Percentiles rank a stretch among this genome's conserved stretches.
Evolutionary conservation across 2,113 vertebrate species (phyloP).

Genomic region (Rhineura floridana): DNA sequence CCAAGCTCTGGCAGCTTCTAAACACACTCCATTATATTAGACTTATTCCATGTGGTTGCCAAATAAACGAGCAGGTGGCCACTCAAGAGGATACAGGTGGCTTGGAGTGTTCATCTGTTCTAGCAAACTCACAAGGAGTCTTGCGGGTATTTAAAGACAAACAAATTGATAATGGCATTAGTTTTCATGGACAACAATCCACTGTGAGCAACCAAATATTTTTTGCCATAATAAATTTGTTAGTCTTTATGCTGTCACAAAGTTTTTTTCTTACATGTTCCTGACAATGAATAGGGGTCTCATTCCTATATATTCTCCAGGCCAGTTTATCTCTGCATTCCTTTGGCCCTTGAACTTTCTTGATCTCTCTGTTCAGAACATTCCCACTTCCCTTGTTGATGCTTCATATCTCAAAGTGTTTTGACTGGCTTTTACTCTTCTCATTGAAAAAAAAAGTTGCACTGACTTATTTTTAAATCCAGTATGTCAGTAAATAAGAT

Average conservation of each 20-base stretch:
- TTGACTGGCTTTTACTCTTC: too few species aligned
- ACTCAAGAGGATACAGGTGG: neutral
- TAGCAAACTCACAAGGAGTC: too few species aligned
- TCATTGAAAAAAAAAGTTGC: conserved; percentile 6
- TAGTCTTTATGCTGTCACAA: too few species aligned
- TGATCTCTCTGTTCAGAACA: neutral
- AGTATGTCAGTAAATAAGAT: neutral
- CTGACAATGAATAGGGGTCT: neutral
- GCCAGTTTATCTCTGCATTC: neutral
- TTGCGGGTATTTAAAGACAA: too few species aligned
- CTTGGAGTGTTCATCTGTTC: too few species aligned
- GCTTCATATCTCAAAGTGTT: too few species aligned
- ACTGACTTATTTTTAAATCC: conserved; percentile 3
- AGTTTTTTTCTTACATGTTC: neutral
- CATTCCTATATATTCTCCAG: neutral
- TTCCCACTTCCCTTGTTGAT: neutral
- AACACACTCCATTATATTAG: neutral
- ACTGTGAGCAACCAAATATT: too few species aligned
- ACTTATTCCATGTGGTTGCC: neutral
- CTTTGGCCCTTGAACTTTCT: neutral
- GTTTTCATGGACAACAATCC: too few species aligned
- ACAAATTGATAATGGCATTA: too few species aligned
- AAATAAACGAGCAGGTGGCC: neutral
- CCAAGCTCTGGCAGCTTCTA: too few species aligned
- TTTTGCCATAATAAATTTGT: too few species aligned